Evolutionary conservation across 2,113 vertebrate species (phyloP), one percentile per base, ranked within the genome.

Genomic region (Cyanoramphus novaezelandiae): DNA sequence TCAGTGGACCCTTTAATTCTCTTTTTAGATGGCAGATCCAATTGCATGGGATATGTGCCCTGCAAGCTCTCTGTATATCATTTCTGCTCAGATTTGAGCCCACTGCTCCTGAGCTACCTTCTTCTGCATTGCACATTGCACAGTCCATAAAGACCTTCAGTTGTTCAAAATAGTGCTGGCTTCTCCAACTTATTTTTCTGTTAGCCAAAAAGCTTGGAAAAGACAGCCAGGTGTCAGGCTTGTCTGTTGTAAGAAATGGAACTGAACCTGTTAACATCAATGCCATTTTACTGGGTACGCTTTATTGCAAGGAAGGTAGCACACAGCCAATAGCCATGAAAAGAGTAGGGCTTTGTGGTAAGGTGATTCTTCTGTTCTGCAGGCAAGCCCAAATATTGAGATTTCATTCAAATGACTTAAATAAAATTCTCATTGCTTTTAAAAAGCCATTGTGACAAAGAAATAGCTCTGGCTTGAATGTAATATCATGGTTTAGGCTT

Each of bases 71-170:
- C 59, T 2, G 7, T 5, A 13, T 19, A 37, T 27, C 3, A 14
- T 44, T 89, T 77, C 64, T 81, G 33, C 68, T 78, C 64, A 33
- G 39, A 37, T 46, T 35, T 44, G 69, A 82, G 27, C 41, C 13
- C 19, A 2, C 62, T 0, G 0, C 13, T 70, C 44, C 64, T 65
- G 41, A 70, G 41, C 20, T 72, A 35, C 24, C 27, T 62, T 43
- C 31, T 60, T 24, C 12, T 31, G 15, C 9, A 69, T 6, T 44
- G 20, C 19, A 37, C 14, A 27, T 6, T 49, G 20, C 17, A 25
- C 11, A 27, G 10, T 20, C 29, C 33, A 17, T 64, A 88, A 86
- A 60, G 23, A 20, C 9, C 18, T 77, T 16, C 25, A n/a, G 17
- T 16, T 68, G 13, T 25, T 82, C 82, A 71, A 25, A 85, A 55